phyloP scores from a whole-genome alignment of 2,797 vertebrate genomes.

The Helarctos malayanus region DNA sequence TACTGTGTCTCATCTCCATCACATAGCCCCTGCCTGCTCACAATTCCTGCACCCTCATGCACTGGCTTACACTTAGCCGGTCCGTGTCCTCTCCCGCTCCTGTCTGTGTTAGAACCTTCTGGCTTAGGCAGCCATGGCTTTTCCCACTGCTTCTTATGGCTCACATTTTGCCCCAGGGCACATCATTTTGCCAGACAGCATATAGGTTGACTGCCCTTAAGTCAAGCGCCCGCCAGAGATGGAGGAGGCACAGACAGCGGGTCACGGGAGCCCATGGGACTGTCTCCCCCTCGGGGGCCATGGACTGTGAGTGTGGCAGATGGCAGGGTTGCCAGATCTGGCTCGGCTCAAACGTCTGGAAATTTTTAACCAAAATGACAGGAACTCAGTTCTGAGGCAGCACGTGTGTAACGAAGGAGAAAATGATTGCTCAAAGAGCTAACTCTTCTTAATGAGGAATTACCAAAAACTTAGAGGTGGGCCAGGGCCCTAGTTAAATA shows the following conservation, averaged over 20 bases:
- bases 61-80: background rate
- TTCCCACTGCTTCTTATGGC: background rate
- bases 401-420: background rate
- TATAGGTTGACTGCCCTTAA: background rate
- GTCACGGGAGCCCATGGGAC: background rate
- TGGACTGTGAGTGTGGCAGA: background rate
- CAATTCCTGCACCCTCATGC: background rate
- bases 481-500: background rate
- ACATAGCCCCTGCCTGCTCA: background rate
- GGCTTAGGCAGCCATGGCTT: background rate
- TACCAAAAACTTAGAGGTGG: background rate
- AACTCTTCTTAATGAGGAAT: background rate
- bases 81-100: background rate
- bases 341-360: background rate
- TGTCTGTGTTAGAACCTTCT: background rate
- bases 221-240: background rate
- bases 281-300: background rate
- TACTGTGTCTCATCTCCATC: background rate
- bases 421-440: background rate
- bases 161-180: background rate
- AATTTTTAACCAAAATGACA: background rate
- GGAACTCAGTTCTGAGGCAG: background rate
- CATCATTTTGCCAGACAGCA: background rate
- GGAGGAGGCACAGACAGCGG: rapidly evolving
- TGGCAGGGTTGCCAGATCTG: background rate